Conservation (phyloP, 2,888 invertebrate genomes). For the Pollenia angustigena region DNA sequence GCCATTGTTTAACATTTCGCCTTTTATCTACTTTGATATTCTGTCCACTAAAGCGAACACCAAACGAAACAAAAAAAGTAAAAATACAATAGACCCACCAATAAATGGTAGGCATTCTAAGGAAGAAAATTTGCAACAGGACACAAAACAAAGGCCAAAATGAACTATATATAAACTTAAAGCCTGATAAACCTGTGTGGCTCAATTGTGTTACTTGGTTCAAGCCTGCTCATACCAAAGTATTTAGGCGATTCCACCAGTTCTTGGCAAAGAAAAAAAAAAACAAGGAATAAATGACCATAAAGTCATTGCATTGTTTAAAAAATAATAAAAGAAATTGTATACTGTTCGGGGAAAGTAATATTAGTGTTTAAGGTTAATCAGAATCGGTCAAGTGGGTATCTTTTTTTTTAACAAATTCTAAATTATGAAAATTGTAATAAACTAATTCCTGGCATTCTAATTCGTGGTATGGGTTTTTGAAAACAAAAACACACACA, state of each 20-base stretch:
- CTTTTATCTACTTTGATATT: conserved; percentile 12
- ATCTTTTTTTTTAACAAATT: neutral
- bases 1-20: conserved; percentile 42
- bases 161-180: conserved; percentile 50
- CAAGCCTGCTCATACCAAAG: neutral
- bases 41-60: neutral
- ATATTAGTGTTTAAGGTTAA: neutral
- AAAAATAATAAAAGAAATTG: conserved; percentile 12
- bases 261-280: neutral
- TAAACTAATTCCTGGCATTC: neutral
- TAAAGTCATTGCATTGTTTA: conserved; percentile 33
- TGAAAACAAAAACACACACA: neutral
- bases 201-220: conserved; percentile 29
- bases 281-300: neutral
- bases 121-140: neutral
- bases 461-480: neutral
- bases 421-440: neutral
- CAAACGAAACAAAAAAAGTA: neutral
- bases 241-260: neutral
- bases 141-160: neutral
- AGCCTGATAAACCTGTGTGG: conserved; percentile 21
- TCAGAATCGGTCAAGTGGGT: neutral
- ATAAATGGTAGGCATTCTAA: neutral
- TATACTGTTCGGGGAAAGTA: neutral
- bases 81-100: neutral